Percentiles rank a stretch among this genome's conserved stretches.
These are phyloP conservation scores for Benitochromis conjunctus DNA, from an alignment of 2,113 vertebrate genomes.

Conservation along the genomic window DNA sequence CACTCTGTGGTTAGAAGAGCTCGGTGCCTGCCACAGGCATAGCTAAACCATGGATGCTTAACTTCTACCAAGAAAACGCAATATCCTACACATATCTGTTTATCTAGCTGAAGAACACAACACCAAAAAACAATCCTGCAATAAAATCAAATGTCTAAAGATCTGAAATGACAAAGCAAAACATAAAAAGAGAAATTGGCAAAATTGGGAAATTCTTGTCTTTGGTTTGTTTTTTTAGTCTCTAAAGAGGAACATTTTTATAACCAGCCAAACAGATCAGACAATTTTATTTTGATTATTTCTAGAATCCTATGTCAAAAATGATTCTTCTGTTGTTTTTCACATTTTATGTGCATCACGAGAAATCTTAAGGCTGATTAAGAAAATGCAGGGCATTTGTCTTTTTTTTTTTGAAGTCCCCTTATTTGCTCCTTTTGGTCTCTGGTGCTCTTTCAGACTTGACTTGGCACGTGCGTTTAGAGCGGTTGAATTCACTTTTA, in stretches of 20 bases:
- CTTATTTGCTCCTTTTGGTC: background rate
- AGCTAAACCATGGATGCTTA: constrained; percentile 24
- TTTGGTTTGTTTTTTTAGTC: background rate
- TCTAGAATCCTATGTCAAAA: background rate
- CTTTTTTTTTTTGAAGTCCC: background rate
- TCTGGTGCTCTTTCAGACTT: constrained; percentile 3
- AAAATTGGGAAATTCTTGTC: background rate
- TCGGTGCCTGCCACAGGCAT: constrained; percentile 38
- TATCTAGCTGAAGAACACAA: background rate
- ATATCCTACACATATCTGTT: constrained; percentile 43
- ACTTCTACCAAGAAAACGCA: constrained; percentile 6
- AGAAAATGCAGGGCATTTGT: background rate
- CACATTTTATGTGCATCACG: background rate
- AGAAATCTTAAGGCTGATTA: background rate
- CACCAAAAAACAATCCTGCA: background rate
- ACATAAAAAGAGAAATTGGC: background rate
- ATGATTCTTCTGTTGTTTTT: background rate
- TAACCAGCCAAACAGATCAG: background rate
- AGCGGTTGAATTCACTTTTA: constrained; percentile 64
- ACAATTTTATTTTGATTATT: background rate
- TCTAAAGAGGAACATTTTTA: background rate
- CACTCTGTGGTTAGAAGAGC: constrained; percentile 42
- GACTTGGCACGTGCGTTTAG: constrained; percentile 23
- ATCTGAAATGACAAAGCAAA: background rate
- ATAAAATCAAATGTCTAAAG: background rate